phyloP scores from a whole-genome alignment of 35 echinoderm and acorn worm species.

The Apostichopus japonicus region DNA sequence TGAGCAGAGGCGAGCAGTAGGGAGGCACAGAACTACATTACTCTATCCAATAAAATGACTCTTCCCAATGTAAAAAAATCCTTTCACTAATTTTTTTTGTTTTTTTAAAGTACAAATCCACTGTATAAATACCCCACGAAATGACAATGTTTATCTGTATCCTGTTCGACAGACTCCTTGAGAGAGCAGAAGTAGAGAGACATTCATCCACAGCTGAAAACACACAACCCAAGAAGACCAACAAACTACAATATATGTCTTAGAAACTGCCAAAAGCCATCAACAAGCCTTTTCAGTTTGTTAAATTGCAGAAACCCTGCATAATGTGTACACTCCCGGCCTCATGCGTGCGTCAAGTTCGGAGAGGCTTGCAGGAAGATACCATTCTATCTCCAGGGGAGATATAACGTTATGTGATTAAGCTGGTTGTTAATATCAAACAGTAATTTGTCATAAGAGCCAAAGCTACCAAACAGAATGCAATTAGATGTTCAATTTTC shows the following conservation, averaged over 20 bases:
- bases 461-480: constrained; percentile 24
- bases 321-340: constrained; percentile 47
- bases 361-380: constrained; percentile 39
- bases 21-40: not conserved
- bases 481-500: constrained; percentile 46
- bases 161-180: not conserved
- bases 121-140: not conserved
- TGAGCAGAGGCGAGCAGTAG: not conserved
- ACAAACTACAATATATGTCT: not conserved
- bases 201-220: not conserved
- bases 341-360: not conserved
- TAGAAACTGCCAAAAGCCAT: constrained; percentile 26
- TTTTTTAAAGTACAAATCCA: not conserved
- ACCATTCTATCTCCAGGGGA: constrained; percentile 13
- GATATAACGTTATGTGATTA: constrained; percentile 11
- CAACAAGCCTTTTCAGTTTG: constrained; percentile 43
- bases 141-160: not conserved
- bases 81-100: not conserved
- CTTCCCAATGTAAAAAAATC: not conserved
- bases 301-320: constrained; percentile 39
- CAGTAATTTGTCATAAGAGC: constrained; percentile 1
- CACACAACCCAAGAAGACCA: not conserved
- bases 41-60: not conserved
- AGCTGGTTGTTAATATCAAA: constrained; percentile 25
- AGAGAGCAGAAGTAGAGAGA: not conserved